Evolutionary conservation across 2,888 invertebrate species (phyloP), one percentile per base, ranked within the genome.

Genomic region (Pollenia griseotomentosa): DNA sequence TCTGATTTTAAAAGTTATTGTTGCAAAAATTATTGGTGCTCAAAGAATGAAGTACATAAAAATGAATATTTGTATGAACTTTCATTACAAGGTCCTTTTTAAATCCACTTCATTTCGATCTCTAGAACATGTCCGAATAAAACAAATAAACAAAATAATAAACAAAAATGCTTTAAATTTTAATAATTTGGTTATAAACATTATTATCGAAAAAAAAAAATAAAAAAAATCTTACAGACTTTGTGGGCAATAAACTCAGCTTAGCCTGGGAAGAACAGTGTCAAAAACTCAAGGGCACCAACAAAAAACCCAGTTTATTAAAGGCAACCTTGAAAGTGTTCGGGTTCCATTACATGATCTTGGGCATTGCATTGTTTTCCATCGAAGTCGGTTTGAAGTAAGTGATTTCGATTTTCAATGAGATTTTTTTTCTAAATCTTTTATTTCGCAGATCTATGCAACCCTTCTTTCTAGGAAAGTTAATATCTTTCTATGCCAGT

Each of bases 391-490:
- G 46, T 10, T 57, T 86, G 2, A 74, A 70, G 86, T 83, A 59
- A 71, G 75, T 59, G 14, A 0, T 1, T 63, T 42, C 8, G 12
- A 33, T n/a, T 42, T 63, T 16, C 8, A 2, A 1, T n/a, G 0
- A 11, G n/a, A 12, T 2, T n/a, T 23, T 40, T 1, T 5, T 33
- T 6, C 9, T 11, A 65, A 57, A 7, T n/a, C 14, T 12, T 68
- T 61, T 79, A 68, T 40, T 40, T 88, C 77, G 2, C 65, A 96
- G 96, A 91, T 94, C 95, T 89, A 94, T 95, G 11, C 95, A 95
- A 90, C 96, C 96, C 11, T 92, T 95, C 80, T 94, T 95, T 89
- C 94, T 96, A 85, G 96, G 96, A 53, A 95, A 94, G 86, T 91
- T 96, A 53, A 94, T 96, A 75, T 93, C 94, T 68, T 96, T 94